Percentiles rank a stretch among this genome's conserved stretches.
Evolutionary conservation across 1,140 invertebrate genomes (phyloP).

Genomic region (Mycetomoellerius zeteki): DNA sequence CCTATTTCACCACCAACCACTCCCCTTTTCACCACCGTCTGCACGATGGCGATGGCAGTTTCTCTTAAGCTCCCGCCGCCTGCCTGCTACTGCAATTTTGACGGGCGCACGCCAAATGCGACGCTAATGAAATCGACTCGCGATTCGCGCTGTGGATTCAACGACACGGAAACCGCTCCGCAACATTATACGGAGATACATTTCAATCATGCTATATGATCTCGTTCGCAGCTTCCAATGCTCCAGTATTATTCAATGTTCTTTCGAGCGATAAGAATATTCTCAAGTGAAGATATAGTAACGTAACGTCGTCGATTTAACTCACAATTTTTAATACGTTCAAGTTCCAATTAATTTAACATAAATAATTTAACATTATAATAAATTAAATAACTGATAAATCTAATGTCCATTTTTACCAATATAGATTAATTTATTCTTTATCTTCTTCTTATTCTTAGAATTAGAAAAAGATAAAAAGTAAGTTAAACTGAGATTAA

Average conservation of each 20-base stretch:
- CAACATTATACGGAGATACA: conserved; percentile 10
- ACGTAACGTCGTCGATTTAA: not conserved
- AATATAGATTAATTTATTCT: no score
- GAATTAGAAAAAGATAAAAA: no score
- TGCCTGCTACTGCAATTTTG: conserved; percentile 45
- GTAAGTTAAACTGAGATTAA: no score
- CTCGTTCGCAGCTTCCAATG: not conserved
- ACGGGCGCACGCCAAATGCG: conserved; percentile 53
- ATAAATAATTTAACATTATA: not conserved
- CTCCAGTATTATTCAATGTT: not conserved
- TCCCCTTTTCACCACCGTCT: conserved; percentile 67
- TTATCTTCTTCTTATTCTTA: no score
- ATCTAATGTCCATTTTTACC: no score
- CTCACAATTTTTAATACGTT: not conserved
- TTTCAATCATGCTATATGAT: conserved; percentile 30
- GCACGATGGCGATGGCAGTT: conserved; percentile 59
- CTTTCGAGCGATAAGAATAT: not conserved
- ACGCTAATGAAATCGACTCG: conserved; percentile 62
- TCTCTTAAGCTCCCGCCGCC: conserved; percentile 44
- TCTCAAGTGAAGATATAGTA: not conserved
- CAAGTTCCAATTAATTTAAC: not conserved
- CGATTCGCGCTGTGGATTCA: conserved; percentile 34
- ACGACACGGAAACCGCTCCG: conserved; percentile 29
- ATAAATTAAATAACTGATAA: no score
- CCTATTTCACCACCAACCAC: conserved; percentile 69